A percentile compares a stretch with the other conserved stretches of the same genome.
These are phyloP conservation scores for Daktulosphaira vitifoliae DNA, from an alignment of 1,140 invertebrate species.

Conservation along the genomic window DNA sequence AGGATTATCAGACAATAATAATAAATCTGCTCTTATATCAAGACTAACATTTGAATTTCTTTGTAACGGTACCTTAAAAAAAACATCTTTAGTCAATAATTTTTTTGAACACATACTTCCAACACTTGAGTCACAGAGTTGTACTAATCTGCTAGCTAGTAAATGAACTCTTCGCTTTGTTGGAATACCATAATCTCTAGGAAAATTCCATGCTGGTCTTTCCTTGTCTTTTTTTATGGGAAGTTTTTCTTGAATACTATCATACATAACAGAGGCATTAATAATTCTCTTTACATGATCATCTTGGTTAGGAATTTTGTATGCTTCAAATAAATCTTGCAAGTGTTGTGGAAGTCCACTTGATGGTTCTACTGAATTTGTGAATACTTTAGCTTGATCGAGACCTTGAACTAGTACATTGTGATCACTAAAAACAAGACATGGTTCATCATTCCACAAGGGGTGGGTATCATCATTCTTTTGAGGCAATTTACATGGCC, in stretches of 20 bases:
- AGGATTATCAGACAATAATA: conserved; percentile 55
- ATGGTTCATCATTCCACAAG: conserved; percentile 53
- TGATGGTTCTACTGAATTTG: conserved; percentile 60
- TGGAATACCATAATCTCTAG: conserved; percentile 62
- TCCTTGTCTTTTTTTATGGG: conserved; percentile 59
- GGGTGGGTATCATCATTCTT: conserved; percentile 50
- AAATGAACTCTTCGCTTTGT: conserved; percentile 57
- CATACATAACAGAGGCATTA: conserved; percentile 62
- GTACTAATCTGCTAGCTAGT: conserved; percentile 58
- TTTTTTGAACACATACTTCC: conserved; percentile 45
- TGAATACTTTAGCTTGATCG: conserved; percentile 60
- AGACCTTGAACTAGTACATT: conserved; percentile 62
- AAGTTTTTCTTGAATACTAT: conserved; percentile 65
- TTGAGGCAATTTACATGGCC: neutral
- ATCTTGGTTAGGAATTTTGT: conserved; percentile 11
- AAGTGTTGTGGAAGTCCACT: conserved; percentile 52
- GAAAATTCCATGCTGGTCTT: conserved; percentile 61
- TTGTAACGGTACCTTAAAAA: conserved; percentile 35
- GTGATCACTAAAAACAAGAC: conserved; percentile 51
- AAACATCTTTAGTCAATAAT: conserved; percentile 27
- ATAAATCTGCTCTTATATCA: conserved; percentile 51
- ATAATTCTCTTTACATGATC: conserved; percentile 47
- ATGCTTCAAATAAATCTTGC: conserved; percentile 38
- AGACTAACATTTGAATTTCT: conserved; percentile 45
- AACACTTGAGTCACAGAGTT: conserved; percentile 57